Evolutionary conservation across 2,797 vertebrate genomes (phyloP), one percentile per base, ranked within the genome.

Genomic region (Oryzias sinensis): DNA sequence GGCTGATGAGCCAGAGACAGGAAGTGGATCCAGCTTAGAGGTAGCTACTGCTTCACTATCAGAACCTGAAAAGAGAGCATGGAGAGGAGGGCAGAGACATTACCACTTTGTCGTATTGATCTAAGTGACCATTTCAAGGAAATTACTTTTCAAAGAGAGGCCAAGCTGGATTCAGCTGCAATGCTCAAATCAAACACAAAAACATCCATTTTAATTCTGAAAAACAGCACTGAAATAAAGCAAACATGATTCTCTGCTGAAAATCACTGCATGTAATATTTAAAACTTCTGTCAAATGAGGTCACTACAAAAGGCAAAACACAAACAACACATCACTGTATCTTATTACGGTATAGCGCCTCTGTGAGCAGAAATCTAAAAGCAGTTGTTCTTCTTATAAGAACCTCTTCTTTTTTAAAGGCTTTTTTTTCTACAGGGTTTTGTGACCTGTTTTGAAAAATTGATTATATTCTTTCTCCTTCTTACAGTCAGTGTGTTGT

Each of bases 21-120:
- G 64, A 72, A 67, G 68, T 51, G 64, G 77, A 76, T 77, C 72
- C 80, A 80, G 71, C 76, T 79, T 65, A 83, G 81, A 79, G 75
- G 85, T 88, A 85, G 90, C 79, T 84, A 87, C 72, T 89, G 73
- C 77, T 68, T 72, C 68, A 70, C 62, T 75, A 68, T 67, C 63
- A 51, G 70, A 70, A 80, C 78, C 88, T 89, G 14, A 49, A 65
- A 22, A 74, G 68, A 71, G 59, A 68, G 64, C 7, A 49, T 47
- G 57, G 56, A 62, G 60, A 68, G 24, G 25, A 49, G 14, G 49
- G 25, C 16, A 20, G 40, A 61, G 59, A 58, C 63, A 74, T 85
- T 60, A 81, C 5, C 47, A 59, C 45, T 54, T 17, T 24, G 64
- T 56, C 65, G 7, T 54, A 68, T 66, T 44, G 65, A 75, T 69